Evolutionary conservation across 2,797 vertebrate genomes (phyloP).

Genomic region (Danio jaintianensis): DNA sequence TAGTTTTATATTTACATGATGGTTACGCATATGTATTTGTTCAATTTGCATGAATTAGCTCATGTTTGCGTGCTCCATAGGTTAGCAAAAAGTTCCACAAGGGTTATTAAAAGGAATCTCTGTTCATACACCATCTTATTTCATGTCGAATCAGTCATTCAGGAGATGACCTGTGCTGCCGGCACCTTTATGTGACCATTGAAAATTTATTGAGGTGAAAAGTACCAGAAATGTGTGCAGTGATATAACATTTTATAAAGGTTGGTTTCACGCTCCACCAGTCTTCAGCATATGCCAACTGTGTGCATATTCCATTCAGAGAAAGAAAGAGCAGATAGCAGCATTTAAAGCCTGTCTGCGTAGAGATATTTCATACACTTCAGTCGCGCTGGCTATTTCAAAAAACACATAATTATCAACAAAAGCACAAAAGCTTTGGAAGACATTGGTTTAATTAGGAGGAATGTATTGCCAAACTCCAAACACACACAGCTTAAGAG

Average conservation of each 20-base stretch:
- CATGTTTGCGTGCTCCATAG: conserved; percentile 4
- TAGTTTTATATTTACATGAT: neutral
- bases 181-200: conserved; percentile 29
- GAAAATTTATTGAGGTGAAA: conserved; percentile 25
- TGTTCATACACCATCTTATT: conserved; percentile 1
- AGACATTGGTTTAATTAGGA: conserved; percentile 57
- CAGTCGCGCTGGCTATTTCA: conserved; percentile 35
- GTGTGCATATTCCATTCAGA: neutral
- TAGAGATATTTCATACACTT: conserved; percentile 37
- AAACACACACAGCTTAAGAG: conserved; percentile 35
- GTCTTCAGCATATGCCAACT: conserved; percentile 11
- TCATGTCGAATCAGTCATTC: conserved; percentile 13
- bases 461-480: conserved; percentile 47
- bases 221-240: conserved; percentile 24
- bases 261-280: conserved; percentile 21
- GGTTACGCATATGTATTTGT: neutral
- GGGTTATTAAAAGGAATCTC: conserved; percentile 19
- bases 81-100: conserved; percentile 3
- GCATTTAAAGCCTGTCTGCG: conserved; percentile 32
- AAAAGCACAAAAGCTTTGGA: conserved; percentile 51
- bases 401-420: conserved; percentile 58
- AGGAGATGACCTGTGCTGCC: conserved; percentile 10
- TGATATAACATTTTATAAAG: conserved; percentile 36
- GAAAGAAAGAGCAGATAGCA: neutral
- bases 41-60: neutral